A percentile compares a stretch with the other conserved stretches of the same genome.
These are phyloP conservation scores for Setophaga petechia DNA, from an alignment of 2,113 vertebrate species.

Conservation along the genomic window DNA sequence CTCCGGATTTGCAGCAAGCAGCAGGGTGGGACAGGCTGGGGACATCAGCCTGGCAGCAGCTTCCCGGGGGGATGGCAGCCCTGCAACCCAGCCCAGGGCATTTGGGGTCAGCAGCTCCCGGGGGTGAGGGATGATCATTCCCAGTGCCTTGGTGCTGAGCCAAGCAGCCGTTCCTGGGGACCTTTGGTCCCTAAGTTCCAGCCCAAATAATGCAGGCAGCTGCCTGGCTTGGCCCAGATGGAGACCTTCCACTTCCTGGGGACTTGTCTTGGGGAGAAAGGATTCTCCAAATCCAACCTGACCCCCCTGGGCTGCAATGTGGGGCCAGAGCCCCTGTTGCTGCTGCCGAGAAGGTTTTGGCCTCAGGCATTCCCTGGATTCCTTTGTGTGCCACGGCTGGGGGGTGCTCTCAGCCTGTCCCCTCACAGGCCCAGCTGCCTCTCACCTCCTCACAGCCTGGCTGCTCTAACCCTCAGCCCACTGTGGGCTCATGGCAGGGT, in stretches of 20 bases:
- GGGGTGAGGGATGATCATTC: not conserved
- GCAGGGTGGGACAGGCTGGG: accelerated
- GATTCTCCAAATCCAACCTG: not conserved
- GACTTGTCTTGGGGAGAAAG: not conserved
- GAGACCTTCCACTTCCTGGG: not conserved
- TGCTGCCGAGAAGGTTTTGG: not conserved
- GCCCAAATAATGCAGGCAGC: not conserved
- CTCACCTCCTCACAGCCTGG: accelerated
- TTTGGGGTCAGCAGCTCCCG: not conserved
- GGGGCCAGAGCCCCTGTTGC: not conserved
- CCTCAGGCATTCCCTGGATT: not conserved
- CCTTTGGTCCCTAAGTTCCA: accelerated
- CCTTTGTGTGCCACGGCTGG: accelerated
- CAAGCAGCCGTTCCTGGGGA: accelerated
- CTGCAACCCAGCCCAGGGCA: not conserved
- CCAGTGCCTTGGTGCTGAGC: accelerated
- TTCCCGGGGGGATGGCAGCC: accelerated
- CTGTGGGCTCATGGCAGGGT: not conserved
- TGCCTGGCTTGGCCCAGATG: not conserved
- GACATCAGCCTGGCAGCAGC: not conserved
- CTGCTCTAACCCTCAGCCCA: not conserved
- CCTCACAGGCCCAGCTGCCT: not conserved
- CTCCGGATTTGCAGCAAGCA: not conserved
- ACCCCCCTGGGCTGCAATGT: accelerated
- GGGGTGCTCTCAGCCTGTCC: not conserved